Evolutionary conservation across 2,113 vertebrate genomes (phyloP).

Genomic region (Elephantulus edwardii): DNA sequence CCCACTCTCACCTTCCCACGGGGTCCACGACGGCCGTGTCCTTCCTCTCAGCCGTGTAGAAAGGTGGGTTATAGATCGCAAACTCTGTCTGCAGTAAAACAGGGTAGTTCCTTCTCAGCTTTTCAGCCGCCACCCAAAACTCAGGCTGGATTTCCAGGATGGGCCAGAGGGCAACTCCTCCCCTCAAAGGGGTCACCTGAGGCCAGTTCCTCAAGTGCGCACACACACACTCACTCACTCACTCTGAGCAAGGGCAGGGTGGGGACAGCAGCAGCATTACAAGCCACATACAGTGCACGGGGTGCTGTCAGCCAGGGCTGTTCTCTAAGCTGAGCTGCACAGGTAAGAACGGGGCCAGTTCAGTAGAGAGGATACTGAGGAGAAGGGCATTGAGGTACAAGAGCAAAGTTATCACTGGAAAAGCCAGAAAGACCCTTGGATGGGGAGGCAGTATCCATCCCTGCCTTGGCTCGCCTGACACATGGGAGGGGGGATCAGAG

Average conservation of each 20-base stretch:
- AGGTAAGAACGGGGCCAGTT: neutral
- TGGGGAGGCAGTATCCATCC: neutral
- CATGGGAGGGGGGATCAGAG: no score
- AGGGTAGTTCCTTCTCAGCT: neutral
- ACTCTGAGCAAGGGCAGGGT: neutral
- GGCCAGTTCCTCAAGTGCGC: neutral
- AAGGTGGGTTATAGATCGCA: slow-evolving; percentile 84
- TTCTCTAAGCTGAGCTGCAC: neutral
- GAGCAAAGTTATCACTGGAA: neutral
- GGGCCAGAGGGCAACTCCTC: fast-evolving
- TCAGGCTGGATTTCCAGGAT: fast-evolving
- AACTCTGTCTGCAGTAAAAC: slow-evolving; percentile 86
- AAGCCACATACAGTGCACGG: neutral
- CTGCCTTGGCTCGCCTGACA: neutral
- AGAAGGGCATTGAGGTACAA: neutral
- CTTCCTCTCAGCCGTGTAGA: slow-evolving; percentile 80
- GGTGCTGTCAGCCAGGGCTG: fast-evolving
- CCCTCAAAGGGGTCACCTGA: fast-evolving
- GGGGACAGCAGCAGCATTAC: neutral
- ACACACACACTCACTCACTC: fast-evolving
- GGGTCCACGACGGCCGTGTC: slow-evolving; percentile 76
- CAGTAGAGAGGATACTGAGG: no score
- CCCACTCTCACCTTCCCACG: slow-evolving; percentile 80
- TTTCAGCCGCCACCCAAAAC: fast-evolving
- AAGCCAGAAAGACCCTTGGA: neutral